Base-by-base conservation (phyloP, 1,140 invertebrate species). In the Plectrocnemia conspersa region DNA sequence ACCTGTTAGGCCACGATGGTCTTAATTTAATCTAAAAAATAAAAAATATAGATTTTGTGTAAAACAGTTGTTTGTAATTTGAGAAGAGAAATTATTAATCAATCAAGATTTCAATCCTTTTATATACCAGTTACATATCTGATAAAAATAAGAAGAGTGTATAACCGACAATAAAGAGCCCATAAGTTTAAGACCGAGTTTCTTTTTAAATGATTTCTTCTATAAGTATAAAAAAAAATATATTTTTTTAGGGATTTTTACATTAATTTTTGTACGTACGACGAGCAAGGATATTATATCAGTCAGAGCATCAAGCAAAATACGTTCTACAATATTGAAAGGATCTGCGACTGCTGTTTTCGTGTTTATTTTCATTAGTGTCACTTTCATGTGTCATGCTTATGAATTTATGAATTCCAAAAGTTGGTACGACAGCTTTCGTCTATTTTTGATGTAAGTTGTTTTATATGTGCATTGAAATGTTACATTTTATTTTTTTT, bases 201-300 rank as follows among this genome's bases (percentile, higher is more conserved):
- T n/a, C n/a, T n/a, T n/a, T n/a, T n/a, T n/a, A n/a, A n/a, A 4
- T 13, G 16, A 13, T 36, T 36, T 36, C 4, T 5, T 36, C 5
- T 41, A 41, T 41, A 18, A 9, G 13, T 41, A 41, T 5, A 2
- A 41, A 18, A 18, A 41, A 21, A 10, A 41, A 42, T 23, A 58
- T 11, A 40, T 60, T 50, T 40, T 73, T 74, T 19, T 64, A 88
- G 85, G 82, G 42, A 73, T 92, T 55, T 77, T 85, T 25, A 87
- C 84, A 5, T 70, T 93, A 23, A 82, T 91, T 62, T 79, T 79
- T 47, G 73, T 93, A 23, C 88, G 88, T 61, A 84, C 87, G 50
- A 85, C 83, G 24, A 86, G 87, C 54, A 83, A 84, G 54, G 86
- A 90, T 58, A 83, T 92, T 19, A 88, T 93, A 60, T 89, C 87